Conservation (phyloP, 2,113 vertebrate species). For the Rana temporaria region DNA sequence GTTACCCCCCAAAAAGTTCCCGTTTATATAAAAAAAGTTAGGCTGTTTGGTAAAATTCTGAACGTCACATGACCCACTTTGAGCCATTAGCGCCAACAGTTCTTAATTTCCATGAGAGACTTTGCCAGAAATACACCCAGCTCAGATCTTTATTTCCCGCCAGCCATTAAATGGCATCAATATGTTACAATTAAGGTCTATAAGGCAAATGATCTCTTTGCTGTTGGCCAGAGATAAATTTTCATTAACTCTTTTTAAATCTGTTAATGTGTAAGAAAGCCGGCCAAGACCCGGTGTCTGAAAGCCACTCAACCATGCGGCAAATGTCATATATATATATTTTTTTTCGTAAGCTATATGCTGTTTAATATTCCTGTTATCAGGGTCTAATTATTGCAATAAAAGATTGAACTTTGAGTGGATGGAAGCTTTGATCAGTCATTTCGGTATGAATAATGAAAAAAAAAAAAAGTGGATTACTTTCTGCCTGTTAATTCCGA, state of each 20-base stretch:
- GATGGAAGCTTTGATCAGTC: slow-evolving; percentile 68
- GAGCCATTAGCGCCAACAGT: too few species aligned
- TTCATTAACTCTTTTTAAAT: slow-evolving; percentile 67
- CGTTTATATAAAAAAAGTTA: too few species aligned
- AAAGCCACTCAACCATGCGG: not conserved
- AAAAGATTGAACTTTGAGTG: slow-evolving; percentile 67
- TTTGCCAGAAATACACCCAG: too few species aligned
- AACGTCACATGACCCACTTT: too few species aligned
- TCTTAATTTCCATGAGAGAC: too few species aligned
- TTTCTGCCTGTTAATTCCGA: slow-evolving; percentile 60
- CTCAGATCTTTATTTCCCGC: too few species aligned
- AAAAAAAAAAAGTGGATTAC: slow-evolving; percentile 42
- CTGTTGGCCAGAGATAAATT: slow-evolving; percentile 62
- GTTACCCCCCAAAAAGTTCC: too few species aligned
- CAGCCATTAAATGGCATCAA: slow-evolving; percentile 54
- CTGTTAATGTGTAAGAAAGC: slow-evolving; percentile 69
- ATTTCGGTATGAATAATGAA: slow-evolving; percentile 68
- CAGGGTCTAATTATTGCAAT: slow-evolving; percentile 70
- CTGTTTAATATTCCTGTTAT: slow-evolving; percentile 69
- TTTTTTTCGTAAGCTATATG: slow-evolving; percentile 64
- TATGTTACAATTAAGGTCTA: slow-evolving; percentile 69
- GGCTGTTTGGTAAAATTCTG: too few species aligned
- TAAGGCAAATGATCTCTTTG: slow-evolving; percentile 65
- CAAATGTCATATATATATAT: slow-evolving; percentile 56
- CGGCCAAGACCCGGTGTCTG: slow-evolving; percentile 59